These are phyloP conservation scores for Sternotherus odoratus DNA, from an alignment of 2,797 vertebrate species.

Conservation along the genomic window DNA sequence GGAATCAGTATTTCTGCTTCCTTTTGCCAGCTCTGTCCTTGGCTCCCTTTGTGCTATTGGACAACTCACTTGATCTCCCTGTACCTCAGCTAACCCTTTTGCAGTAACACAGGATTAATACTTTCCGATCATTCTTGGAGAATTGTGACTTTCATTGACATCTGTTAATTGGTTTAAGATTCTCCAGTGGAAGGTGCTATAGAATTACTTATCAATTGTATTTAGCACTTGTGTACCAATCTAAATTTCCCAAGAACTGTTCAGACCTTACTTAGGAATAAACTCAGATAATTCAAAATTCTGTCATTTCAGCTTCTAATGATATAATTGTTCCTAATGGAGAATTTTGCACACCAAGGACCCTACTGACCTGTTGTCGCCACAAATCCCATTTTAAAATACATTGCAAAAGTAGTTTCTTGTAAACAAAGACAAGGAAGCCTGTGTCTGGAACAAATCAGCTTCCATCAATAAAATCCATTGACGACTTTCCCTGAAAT, in stretches of 20 bases:
- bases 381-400: background rate
- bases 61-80: background rate
- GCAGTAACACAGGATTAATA: background rate
- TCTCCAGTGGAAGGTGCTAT: background rate
- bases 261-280: background rate
- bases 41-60: background rate
- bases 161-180: background rate
- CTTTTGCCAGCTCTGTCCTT: background rate
- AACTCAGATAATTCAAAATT: background rate
- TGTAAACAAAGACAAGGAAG: background rate
- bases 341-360: background rate
- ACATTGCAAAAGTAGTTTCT: background rate
- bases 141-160: background rate
- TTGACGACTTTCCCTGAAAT: background rate
- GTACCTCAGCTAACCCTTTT: background rate
- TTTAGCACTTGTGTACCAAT: background rate
- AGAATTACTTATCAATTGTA: background rate
- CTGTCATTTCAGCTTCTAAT: background rate
- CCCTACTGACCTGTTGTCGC: background rate
- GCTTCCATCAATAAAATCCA: background rate
- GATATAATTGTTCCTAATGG: background rate
- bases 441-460: background rate
- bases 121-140: background rate
- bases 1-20: accelerated
- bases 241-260: background rate